Percentiles rank a stretch among this genome's conserved stretches.
Evolutionary conservation across 2,113 vertebrate species (phyloP).

Genomic region (Albula glossodonta): DNA sequence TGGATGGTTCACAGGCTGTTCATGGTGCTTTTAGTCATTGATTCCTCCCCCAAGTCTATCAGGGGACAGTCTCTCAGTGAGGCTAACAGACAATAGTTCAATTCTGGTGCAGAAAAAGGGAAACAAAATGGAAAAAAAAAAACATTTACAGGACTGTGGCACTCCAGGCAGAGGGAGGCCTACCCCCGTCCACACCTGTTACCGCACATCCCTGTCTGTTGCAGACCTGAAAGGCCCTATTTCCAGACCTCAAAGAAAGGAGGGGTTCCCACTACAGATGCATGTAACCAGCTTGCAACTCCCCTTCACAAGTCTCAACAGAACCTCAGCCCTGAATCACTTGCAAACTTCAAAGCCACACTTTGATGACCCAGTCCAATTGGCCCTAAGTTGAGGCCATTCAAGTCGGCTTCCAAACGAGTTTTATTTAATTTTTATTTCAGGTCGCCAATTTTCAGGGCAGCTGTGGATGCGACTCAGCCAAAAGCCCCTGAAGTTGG

Average conservation of each 20-base stretch:
- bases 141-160: neutral
- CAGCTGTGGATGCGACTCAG: neutral
- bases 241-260: neutral
- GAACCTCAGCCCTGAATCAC: conserved; percentile 15
- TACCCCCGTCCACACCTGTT: no score
- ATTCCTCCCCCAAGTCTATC: no score
- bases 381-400: neutral
- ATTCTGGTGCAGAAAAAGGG: no score
- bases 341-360: neutral
- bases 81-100: no score
- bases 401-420: neutral
- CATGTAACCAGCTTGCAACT: neutral
- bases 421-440: neutral
- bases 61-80: no score
- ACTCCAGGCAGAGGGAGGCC: neutral
- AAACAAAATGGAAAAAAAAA: no score
- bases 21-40: no score
- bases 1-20: no score
- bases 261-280: neutral
- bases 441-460: neutral
- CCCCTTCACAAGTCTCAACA: conserved; percentile 18
- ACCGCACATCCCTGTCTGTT: neutral
- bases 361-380: neutral
- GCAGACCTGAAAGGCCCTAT: neutral
- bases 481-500: neutral